Percentiles rank a stretch among this genome's conserved stretches.
phyloP scores from a whole-genome alignment of 1,140 invertebrate genomes.

The Stenopsyche tienmushanensis region DNA sequence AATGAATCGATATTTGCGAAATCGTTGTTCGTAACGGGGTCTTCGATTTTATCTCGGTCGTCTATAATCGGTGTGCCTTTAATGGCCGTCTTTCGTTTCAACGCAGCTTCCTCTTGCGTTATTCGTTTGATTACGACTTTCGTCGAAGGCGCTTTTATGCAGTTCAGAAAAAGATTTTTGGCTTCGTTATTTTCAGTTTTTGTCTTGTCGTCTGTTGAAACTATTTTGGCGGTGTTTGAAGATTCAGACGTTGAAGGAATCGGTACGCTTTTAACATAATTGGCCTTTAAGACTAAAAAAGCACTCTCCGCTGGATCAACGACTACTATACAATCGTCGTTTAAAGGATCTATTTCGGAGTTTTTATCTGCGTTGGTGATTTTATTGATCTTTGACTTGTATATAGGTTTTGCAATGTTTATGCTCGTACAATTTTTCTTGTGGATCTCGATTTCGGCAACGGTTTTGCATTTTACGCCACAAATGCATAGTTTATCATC shows the following conservation, averaged over 20 bases:
- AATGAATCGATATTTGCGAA: too few relatives aligned
- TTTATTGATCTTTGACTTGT: too few relatives aligned
- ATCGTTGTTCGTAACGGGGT: too few relatives aligned
- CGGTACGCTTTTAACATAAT: slow-evolving; percentile 6
- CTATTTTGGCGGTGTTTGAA: not conserved
- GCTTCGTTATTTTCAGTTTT: too few relatives aligned
- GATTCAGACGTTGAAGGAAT: too few relatives aligned
- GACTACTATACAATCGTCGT: slow-evolving; percentile 14
- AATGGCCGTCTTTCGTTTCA: slow-evolving; percentile 3
- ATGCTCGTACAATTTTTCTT: slow-evolving; percentile 3
- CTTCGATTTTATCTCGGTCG: too few relatives aligned
- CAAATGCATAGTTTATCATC: slow-evolving; percentile 19
- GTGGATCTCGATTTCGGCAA: not conserved
- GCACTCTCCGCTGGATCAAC: not conserved
- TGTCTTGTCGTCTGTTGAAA: not conserved
- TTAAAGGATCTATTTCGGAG: slow-evolving; percentile 11
- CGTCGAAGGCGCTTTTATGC: not conserved
- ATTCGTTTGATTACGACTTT: slow-evolving; percentile 18
- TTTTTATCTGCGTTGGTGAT: not conserved
- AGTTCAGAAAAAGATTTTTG: not conserved
- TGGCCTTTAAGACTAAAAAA: not conserved
- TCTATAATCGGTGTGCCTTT: slow-evolving; percentile 3
- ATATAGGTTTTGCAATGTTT: not conserved
- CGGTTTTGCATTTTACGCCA: slow-evolving; percentile 4
- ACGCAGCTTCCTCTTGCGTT: slow-evolving; percentile 7